A percentile compares a stretch with the other conserved stretches of the same genome.
These are phyloP conservation scores for Emydoidea blandingii DNA, from an alignment of 2,797 vertebrate genomes.

Conservation along the genomic window DNA sequence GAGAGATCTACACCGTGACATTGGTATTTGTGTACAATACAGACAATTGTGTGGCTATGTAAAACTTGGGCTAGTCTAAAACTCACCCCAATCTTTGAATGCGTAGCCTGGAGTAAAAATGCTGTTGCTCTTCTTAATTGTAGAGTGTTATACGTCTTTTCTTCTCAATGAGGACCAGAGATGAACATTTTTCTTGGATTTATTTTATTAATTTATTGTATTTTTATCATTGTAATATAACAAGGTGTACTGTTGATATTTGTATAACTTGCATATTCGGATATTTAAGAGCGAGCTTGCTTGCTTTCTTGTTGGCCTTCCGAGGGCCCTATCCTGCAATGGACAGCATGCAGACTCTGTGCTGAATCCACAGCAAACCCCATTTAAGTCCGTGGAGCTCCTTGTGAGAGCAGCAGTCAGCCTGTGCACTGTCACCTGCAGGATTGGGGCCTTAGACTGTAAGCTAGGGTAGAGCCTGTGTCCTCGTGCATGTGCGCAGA, in stretches of 20 bases:
- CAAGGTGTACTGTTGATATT: not conserved
- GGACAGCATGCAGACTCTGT: not conserved
- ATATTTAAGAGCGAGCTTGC: not conserved
- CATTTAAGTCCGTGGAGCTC: not conserved
- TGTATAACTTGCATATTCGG: not conserved
- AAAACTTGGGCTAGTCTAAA: not conserved
- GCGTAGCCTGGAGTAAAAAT: not conserved
- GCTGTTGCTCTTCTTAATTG: not conserved
- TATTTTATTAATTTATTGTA: not conserved
- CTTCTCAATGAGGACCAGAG: accelerated
- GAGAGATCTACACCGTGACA: not conserved
- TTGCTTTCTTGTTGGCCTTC: not conserved
- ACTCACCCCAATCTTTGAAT: not conserved
- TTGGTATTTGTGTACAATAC: not conserved
- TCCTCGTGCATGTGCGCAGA: not conserved
- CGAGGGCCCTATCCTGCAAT: not conserved
- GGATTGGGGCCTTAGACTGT: not conserved
- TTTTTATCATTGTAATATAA: not conserved
- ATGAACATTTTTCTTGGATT: not conserved
- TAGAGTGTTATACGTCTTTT: not conserved
- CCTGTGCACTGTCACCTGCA: not conserved
- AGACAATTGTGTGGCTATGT: not conserved
- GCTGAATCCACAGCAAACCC: not conserved
- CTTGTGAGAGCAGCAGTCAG: not conserved
- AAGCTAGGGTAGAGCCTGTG: not conserved